Evolutionary conservation across 1,140 invertebrate genomes (phyloP).

Genomic region (Formica selysi): DNA sequence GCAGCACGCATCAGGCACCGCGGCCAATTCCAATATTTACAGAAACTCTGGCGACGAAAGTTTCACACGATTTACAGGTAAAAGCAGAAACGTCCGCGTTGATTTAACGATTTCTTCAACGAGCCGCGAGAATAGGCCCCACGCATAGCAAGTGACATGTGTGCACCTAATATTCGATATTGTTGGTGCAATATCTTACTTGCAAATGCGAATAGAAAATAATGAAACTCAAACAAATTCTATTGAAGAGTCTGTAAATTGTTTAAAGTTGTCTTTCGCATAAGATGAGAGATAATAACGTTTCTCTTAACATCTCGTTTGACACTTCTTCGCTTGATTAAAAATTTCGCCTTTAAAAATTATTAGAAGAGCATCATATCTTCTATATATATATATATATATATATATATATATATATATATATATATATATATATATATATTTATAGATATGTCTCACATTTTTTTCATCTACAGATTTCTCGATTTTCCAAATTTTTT

Average conservation of each 20-base stretch:
- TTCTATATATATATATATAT: neutral
- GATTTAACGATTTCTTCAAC: slow-evolving; percentile 71
- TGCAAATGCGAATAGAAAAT: neutral
- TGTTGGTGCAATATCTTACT: slow-evolving; percentile 7
- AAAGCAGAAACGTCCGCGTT: slow-evolving; percentile 74
- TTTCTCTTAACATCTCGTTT: neutral
- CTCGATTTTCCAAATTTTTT: neutral
- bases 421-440: neutral
- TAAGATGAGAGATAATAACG: neutral
- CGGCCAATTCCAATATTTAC: slow-evolving; percentile 79
- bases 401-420: neutral
- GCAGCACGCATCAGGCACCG: slow-evolving; percentile 67
- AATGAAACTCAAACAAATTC: neutral
- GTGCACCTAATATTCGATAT: slow-evolving; percentile 14
- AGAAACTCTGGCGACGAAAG: slow-evolving; percentile 71
- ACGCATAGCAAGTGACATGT: slow-evolving; percentile 46
- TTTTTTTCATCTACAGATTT: neutral
- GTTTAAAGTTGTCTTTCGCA: neutral
- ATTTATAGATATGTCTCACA: neutral
- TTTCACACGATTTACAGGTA: slow-evolving; percentile 74
- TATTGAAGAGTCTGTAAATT: neutral
- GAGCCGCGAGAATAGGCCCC: slow-evolving; percentile 38
- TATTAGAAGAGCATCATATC: neutral
- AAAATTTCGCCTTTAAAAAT: neutral
- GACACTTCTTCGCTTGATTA: neutral